Evolutionary conservation across 2,888 invertebrate species (phyloP), one percentile per base, ranked within the genome.

Genomic region (Bhutanitis thaidina): DNA sequence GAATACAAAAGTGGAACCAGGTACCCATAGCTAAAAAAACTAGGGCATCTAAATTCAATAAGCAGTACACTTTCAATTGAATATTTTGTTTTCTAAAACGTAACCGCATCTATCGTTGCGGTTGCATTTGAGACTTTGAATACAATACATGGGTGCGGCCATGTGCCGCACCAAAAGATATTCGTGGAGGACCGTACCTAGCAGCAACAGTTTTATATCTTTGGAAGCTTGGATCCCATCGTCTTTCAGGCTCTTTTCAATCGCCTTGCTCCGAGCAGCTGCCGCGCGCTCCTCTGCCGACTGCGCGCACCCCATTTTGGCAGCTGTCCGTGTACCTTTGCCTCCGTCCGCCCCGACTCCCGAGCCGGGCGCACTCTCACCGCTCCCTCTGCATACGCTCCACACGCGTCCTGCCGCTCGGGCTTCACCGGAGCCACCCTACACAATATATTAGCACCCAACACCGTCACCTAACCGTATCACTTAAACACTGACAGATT

Each of bases 211-310:
- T 91, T 99, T 99, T 83, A 99, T 98, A 91, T 99, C 99, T 91
- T 98, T 98, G 75, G 98, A 98, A 57, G 98, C 98, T 88, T 97
- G 97, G 75, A 98, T 95, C 66, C 98, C 98, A 91, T 99, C 99
- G 90, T 98, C 98, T 90, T 99, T 99, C 72, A 99, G 92, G 88
- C 97, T 96, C 90, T 96, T 97, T 91, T 99, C 99, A 80, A 99
- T 99, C 89, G 96, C 95, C 90, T 97, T 96, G 92, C 97, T 98
- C 87, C 98, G 94, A 90, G 98, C 99, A 89, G 97, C 94, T 99
- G 51, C 51, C 81, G 97, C 97, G 91, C 98, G 93, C 92, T 99
- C 99, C 91, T 99, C 99, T 73, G 98, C 98, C 91, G 98, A 98
- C 94, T 98, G 97, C 90, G 98, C 97, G 93, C 99, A 99, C 91